A percentile compares a stretch with the other conserved stretches of the same genome.
Conservation (phyloP, 2,113 vertebrate species). For the Misgurnus mizolepis region DNA sequence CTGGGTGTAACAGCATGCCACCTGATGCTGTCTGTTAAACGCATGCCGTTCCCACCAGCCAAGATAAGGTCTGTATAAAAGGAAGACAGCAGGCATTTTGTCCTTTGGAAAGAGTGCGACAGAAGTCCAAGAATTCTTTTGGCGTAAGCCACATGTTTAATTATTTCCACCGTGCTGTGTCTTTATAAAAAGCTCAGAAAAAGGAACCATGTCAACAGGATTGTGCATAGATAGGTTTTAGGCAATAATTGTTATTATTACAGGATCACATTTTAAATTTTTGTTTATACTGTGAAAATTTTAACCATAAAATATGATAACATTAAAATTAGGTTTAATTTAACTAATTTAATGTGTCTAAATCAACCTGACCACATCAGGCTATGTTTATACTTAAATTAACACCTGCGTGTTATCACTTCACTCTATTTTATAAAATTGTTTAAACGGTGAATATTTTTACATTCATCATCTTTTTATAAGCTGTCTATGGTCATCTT, state of each 20-base stretch:
- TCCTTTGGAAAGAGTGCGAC: slow-evolving; percentile 45
- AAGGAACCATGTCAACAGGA: slow-evolving; percentile 3
- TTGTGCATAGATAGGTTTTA: background rate
- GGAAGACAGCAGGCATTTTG: slow-evolving; percentile 50
- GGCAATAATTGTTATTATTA: background rate
- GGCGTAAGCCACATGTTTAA: slow-evolving; percentile 46
- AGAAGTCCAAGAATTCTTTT: slow-evolving; percentile 41
- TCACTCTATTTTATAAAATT: too few species aligned
- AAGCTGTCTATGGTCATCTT: background rate
- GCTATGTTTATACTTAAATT: too few species aligned
- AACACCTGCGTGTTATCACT: too few species aligned
- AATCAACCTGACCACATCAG: too few species aligned
- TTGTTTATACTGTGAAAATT: too few species aligned
- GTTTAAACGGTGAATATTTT: too few species aligned
- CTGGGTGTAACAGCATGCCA: slow-evolving; percentile 40
- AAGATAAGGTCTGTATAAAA: slow-evolving; percentile 36
- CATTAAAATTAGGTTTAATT: too few species aligned
- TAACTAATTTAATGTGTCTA: too few species aligned
- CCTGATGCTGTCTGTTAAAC: slow-evolving; percentile 48
- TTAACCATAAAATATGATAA: too few species aligned
- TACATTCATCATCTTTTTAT: slow-evolving; percentile 5
- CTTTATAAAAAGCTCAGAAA: slow-evolving; percentile 12
- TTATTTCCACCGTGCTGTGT: slow-evolving; percentile 50
- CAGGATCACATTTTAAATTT: background rate
- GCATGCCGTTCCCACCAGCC: slow-evolving; percentile 29